Percentiles rank a stretch among this genome's conserved stretches.
These are phyloP conservation scores for Scleropages formosus DNA, from an alignment of 2,797 vertebrate species.

Conservation along the genomic window DNA sequence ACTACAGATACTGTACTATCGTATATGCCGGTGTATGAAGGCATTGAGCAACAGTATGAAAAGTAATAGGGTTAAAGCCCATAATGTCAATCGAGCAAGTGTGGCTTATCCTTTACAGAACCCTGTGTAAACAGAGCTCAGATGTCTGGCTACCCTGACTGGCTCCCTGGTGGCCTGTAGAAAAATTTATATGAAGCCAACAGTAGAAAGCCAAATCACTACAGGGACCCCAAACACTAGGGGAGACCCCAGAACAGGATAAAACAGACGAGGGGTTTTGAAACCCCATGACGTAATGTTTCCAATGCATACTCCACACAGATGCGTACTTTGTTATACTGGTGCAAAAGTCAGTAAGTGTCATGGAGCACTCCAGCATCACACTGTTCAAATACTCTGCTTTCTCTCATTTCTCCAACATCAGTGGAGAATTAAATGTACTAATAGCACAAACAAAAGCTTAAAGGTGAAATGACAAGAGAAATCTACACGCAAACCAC, in stretches of 20 bases:
- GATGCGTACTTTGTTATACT: neutral
- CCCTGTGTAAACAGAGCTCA: slow-evolving; percentile 5
- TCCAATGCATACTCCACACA: neutral
- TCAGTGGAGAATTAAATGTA: neutral
- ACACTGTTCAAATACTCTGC: neutral
- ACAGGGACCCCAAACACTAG: neutral
- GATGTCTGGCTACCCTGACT: neutral
- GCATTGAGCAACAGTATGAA: too few species aligned
- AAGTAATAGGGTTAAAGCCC: too few species aligned
- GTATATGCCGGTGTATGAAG: too few species aligned
- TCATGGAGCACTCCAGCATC: neutral
- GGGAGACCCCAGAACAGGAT: slow-evolving; percentile 18
- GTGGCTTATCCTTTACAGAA: neutral
- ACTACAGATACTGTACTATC: too few species aligned
- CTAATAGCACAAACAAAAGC: neutral
- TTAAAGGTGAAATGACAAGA: neutral
- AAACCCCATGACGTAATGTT: too few species aligned
- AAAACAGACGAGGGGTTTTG: neutral
- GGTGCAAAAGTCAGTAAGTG: neutral
- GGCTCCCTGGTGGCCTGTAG: neutral
- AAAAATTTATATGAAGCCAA: slow-evolving; percentile 6
- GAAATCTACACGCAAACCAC: neutral
- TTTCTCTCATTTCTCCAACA: neutral
- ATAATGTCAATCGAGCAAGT: slow-evolving; percentile 2
- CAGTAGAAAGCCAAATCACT: neutral